These are phyloP conservation scores for Etheostoma nigrum DNA, from an alignment of 2,797 vertebrate species.

Conservation along the genomic window DNA sequence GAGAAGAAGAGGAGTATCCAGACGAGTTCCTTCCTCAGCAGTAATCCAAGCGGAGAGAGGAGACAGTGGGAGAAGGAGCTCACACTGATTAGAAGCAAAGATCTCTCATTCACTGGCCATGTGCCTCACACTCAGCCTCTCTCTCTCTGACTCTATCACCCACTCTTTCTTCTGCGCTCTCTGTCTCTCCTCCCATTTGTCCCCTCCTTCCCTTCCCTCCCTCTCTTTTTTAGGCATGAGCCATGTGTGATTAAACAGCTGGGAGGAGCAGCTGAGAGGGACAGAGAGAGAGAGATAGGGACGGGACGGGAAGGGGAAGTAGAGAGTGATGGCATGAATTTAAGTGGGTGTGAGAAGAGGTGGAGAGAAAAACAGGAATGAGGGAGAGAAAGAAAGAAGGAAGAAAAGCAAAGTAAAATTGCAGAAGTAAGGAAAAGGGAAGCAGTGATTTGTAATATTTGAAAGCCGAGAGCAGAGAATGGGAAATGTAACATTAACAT, in stretches of 20 bases:
- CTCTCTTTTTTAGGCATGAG: slow-evolving; percentile 85
- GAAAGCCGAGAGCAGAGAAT: slow-evolving; percentile 3
- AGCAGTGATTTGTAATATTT: slow-evolving; percentile 52
- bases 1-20: slow-evolving; percentile 61
- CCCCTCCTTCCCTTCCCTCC: slow-evolving; percentile 82
- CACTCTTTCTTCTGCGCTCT: slow-evolving; percentile 72
- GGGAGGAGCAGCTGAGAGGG: slow-evolving; percentile 85
- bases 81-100: slow-evolving; percentile 74
- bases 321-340: slow-evolving; percentile 22
- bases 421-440: slow-evolving; percentile 46
- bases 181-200: slow-evolving; percentile 76
- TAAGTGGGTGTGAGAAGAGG: slow-evolving; percentile 3
- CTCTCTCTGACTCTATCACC: slow-evolving; percentile 62
- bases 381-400: slow-evolving; percentile 22
- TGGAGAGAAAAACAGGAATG: slow-evolving; percentile 20
- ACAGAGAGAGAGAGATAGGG: slow-evolving; percentile 49
- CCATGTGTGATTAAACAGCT: slow-evolving; percentile 89
- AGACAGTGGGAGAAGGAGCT: slow-evolving; percentile 57
- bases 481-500: not conserved
- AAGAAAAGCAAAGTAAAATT: slow-evolving; percentile 35
- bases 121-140: slow-evolving; percentile 83
- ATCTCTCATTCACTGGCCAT: slow-evolving; percentile 88
- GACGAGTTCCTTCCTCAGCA: slow-evolving; percentile 69
- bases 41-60: slow-evolving; percentile 80
- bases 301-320: not conserved